A percentile compares a stretch with the other conserved stretches of the same genome.
phyloP scores from a whole-genome alignment of 2,888 invertebrate species.

The Limnephilus marmoratus region DNA sequence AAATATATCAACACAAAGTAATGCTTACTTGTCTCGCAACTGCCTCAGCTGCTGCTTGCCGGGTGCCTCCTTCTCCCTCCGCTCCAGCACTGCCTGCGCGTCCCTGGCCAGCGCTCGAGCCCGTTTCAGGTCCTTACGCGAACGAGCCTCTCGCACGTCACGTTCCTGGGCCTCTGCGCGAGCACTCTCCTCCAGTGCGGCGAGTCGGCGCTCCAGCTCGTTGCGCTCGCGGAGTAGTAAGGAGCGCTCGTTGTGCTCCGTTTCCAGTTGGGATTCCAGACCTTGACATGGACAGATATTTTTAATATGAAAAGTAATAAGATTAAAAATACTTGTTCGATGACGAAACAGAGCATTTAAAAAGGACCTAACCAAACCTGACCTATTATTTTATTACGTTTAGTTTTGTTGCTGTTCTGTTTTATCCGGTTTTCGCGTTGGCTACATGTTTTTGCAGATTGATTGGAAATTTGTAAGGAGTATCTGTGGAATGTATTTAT shows the following conservation, averaged over 20 bases:
- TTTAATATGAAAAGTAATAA: too few species aligned
- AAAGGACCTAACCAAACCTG: too few species aligned
- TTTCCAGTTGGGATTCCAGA: conserved; percentile 93
- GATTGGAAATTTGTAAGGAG: too few species aligned
- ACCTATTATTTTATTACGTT: too few species aligned
- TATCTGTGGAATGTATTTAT: too few species aligned
- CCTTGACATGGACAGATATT: conserved; percentile 74
- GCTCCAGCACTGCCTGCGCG: conserved; percentile 93
- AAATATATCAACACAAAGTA: background rate
- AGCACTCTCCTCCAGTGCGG: conserved; percentile 87
- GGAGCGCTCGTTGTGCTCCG: conserved; percentile 95
- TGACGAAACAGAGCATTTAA: too few species aligned
- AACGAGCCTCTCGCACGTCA: conserved; percentile 82
- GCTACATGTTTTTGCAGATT: too few species aligned
- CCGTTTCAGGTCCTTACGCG: conserved; percentile 91
- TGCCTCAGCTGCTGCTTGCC: conserved; percentile 87
- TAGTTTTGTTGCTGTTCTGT: too few species aligned
- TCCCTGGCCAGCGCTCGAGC: conserved; percentile 94
- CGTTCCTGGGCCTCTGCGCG: conserved; percentile 86
- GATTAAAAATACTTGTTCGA: too few species aligned
- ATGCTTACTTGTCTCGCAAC: conserved; percentile 82
- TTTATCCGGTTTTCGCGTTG: too few species aligned
- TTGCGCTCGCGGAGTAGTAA: conserved; percentile 91
- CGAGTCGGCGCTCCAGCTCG: conserved; percentile 91
- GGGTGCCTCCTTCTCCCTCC: conserved; percentile 91